Base-by-base conservation (phyloP, 2,113 vertebrate species). In the Corydoras maculifer region DNA sequence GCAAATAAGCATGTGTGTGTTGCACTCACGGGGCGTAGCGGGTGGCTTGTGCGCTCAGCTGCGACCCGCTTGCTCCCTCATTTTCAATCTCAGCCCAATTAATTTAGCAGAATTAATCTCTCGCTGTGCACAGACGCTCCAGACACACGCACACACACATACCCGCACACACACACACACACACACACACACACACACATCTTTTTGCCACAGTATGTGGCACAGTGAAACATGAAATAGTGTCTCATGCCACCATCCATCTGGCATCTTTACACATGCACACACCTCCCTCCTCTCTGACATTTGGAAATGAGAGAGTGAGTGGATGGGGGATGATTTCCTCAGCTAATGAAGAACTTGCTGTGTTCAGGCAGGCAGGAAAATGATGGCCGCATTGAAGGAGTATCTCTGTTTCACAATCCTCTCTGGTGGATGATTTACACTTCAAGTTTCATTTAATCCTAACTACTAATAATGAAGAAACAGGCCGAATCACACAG, bases 211-310 rank as follows among this genome's bases (percentile, higher is more conserved):
- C 63, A 58, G 55, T 58, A 81, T 82, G 82, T 86, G 81, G 79
- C 87, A 86, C 87, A 85, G 82, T 85, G 62, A 83, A 85, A 89
- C 87, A 87, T 89, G 85, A 89, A 88, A 88, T 88, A 89, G 80
- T 84, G 86, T 86, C 79, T 82, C 79, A 79, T 72, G 82, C 79
- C 80, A 79, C 75, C 83, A 88, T 88, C 83, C 84, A 87, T 90
- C 87, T 88, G 84, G 80, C 75, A 75, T 75, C 75, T 71, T 72
- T 68, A 75, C 74, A 72, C 77, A 72, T 73, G 64, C 70, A 65
- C 32, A 43, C 62, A 63, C 72, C 82, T 76, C 75, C 58, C 10
- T 74, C 64, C 78, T 59, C 74, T 74, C 74, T 81, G 78, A 74
- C 75, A 79, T 79, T 79, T 79, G 71, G 74, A 79, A 74, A 73